Base-by-base conservation (phyloP, 2,888 invertebrate genomes). In the Rhorus exstirpatorius region DNA sequence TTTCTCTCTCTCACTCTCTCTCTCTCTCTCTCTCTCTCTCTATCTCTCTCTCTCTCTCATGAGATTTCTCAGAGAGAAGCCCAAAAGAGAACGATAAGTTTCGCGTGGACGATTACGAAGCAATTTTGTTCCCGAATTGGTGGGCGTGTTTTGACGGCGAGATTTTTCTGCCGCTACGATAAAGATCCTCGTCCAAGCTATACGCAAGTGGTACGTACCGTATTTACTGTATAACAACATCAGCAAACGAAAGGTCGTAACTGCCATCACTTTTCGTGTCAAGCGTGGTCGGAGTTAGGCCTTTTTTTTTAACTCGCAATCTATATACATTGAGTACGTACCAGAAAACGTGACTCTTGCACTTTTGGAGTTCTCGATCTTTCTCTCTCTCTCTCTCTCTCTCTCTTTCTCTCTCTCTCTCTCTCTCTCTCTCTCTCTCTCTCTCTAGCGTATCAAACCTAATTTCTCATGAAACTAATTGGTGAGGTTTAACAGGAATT, bases 71-170 rank as follows among this genome's bases (percentile, higher is more conserved):
- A 24, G n/a, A 17, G 51, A 21, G n/a, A 21, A 58, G 51, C 14
- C 14, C 4, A n/a, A 51, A 24, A 41, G 58, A 51, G 61, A 26
- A 51, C 58, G 26, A 60, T 12, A 41, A 74, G 53, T 53, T 46
- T 60, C 21, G 41, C 46, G 68, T 74, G 44, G 65, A 70, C 72
- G 61, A 83, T 83, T 83, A 79, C 81, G 67, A 71, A 84, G 79
- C 84, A 81, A 84, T 81, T 81, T 81, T 67, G 70, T 70, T 68
- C 17, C 61, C 84, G 46, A 82, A 82, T 71, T 80, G 82, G 77
- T 84, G 74, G 84, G 84, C 84, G 84, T 84, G 82, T 79, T 82
- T 81, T 71, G 77, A 84, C 82, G 77, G 60, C 65, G 82, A 72
- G 55, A 82, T 84, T 80, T 79, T 38, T 14, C 14, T 63, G 63